Base-by-base conservation (phyloP, 2,113 vertebrate species). In the Callopanchax toddi region DNA sequence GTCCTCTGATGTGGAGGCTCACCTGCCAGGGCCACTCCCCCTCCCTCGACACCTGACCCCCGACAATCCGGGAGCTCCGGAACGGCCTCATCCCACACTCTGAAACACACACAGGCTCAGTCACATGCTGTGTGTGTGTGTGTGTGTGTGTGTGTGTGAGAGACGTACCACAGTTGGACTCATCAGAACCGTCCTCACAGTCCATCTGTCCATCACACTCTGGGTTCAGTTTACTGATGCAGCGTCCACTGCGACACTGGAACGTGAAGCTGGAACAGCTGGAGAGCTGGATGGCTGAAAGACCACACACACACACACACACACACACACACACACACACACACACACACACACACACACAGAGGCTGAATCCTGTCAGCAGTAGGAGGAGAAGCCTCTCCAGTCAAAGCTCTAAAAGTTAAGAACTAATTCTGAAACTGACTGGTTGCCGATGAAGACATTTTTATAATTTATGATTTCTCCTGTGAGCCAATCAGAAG, bases 181-280 rank as follows among this genome's bases (percentile, higher is more conserved):
- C 97, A 0, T 99, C 97, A 0, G 96, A 97, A 6, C 86, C 92
- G 16, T 99, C 97, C 0, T 79, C 78, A 0, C 97, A 99, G 90
- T 99, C 96, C 42, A 1, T 11, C 60, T 83, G 64, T 3, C 91
- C 93, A 0, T 99, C 97, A 0, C 97, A 99, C 74, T 95, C 92
- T 0, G 96, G 95, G 87, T 96, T 97, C 67, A 86, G 74, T 79
- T 97, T 99, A 76, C 82, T 94, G 83, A 96, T 60, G 71, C 97
- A 99, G 61, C 0, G 22, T 15, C 89, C 88, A 0, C 68, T 84
- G 6, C 60, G 83, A 76, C 97, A 99, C 37, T 81, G 93, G 81
- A 93, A 97, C 0, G 92, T 95, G 76, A 91, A 68, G 0, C 87
- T 52, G 0, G 94, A 93, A 60, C 97, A 99, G 57, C 0, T 55